These are phyloP conservation scores for Drosophila rufa DNA, from an alignment of 1,140 invertebrate genomes.

Conservation along the genomic window DNA sequence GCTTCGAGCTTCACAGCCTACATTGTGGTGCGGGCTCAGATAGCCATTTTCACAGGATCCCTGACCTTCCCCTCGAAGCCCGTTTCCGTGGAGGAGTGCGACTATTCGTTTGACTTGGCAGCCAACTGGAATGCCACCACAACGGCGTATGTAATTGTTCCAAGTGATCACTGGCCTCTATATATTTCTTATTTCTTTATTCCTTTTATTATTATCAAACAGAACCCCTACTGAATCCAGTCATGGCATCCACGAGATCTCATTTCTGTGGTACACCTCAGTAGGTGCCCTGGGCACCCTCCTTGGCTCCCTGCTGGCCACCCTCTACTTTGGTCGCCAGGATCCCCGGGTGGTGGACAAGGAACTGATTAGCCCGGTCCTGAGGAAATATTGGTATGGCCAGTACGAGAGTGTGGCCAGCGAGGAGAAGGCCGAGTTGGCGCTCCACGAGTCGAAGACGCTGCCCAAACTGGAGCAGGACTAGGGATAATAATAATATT, in stretches of 20 bases:
- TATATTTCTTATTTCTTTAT: not conserved
- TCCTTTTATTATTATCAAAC: not conserved
- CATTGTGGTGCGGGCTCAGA: slow-evolving; percentile 59
- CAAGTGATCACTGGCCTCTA: not conserved
- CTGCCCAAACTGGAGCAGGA: slow-evolving; percentile 24
- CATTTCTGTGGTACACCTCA: slow-evolving; percentile 86
- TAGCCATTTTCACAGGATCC: slow-evolving; percentile 58
- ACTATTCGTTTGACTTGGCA: slow-evolving; percentile 54
- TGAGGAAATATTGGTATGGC: slow-evolving; percentile 64
- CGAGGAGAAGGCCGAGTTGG: slow-evolving; percentile 19
- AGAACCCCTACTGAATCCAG: slow-evolving; percentile 19
- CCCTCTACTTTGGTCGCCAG: slow-evolving; percentile 64
- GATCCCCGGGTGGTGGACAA: slow-evolving; percentile 59
- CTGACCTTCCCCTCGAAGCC: slow-evolving; percentile 60
- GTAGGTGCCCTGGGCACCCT: slow-evolving; percentile 59
- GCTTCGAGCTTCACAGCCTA: slow-evolving; percentile 51
- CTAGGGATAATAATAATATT: not conserved
- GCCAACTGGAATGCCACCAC: slow-evolving; percentile 51
- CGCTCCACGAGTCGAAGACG: slow-evolving; percentile 20
- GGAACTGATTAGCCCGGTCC: slow-evolving; percentile 50
- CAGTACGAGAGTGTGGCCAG: slow-evolving; percentile 48
- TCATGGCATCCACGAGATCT: slow-evolving; percentile 60
- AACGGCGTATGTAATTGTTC: slow-evolving; percentile 54
- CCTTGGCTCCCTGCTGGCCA: slow-evolving; percentile 53
- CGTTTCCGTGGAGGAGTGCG: slow-evolving; percentile 60